A percentile compares a stretch with the other conserved stretches of the same genome.
phyloP scores from a whole-genome alignment of 2,113 vertebrate genomes.

The Dicaeum eximium region DNA sequence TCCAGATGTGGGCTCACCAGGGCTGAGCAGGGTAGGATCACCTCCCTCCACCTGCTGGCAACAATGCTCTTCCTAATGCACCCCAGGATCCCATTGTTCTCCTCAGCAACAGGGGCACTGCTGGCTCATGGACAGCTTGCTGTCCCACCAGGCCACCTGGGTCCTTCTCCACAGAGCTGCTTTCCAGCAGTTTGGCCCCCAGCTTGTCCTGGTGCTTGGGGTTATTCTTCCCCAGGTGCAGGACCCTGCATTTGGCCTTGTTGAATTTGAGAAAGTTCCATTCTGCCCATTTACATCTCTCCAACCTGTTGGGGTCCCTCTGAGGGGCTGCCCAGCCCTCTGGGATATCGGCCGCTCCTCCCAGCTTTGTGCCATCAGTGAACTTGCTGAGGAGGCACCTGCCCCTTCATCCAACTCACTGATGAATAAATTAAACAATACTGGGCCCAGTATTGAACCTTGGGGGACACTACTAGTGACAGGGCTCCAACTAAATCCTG shows the following conservation, averaged over 20 bases:
- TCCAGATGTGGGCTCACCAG: no score
- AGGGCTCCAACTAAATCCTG: neutral
- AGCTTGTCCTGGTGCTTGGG: neutral
- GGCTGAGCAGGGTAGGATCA: accelerated
- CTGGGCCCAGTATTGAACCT: neutral
- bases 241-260: neutral
- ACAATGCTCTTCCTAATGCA: neutral
- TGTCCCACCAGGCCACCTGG: neutral
- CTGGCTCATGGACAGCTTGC: neutral
- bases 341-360: accelerated
- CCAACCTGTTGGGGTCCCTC: accelerated
- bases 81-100: accelerated
- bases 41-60: neutral
- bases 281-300: neutral
- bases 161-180: neutral
- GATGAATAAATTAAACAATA: neutral
- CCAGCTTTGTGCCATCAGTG: neutral
- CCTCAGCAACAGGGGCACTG: accelerated
- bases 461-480: neutral
- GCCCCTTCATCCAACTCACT: neutral
- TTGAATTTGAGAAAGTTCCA: neutral
- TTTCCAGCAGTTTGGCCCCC: neutral
- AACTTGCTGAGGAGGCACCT: neutral
- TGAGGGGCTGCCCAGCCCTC: neutral
- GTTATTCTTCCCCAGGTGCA: neutral